phyloP scores from a whole-genome alignment of 2,797 vertebrate genomes.

The Macropus fuliginosus region DNA sequence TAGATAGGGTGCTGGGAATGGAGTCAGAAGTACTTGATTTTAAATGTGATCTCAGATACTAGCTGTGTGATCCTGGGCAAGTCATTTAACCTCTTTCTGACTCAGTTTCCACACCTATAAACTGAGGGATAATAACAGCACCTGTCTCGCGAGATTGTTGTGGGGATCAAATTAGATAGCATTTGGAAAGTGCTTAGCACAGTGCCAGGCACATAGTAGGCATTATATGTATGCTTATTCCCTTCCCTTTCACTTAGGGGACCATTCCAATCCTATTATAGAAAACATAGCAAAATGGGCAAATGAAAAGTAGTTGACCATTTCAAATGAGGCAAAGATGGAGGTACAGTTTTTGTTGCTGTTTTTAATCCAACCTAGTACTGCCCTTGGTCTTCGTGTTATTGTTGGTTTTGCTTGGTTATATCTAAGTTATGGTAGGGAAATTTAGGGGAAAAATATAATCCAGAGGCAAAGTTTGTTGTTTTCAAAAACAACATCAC shows the following conservation, averaged over 20 bases:
- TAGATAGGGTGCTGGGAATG: not conserved
- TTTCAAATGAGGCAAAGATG: not conserved
- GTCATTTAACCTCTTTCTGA: not conserved
- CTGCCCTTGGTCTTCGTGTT: slow-evolving; percentile 11
- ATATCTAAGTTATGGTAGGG: not conserved
- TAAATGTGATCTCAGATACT: not conserved
- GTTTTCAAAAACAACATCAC: not conserved
- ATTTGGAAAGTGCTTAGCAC: not conserved
- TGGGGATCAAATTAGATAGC: not conserved
- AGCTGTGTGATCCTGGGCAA: not conserved
- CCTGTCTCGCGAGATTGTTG: not conserved
- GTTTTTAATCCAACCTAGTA: slow-evolving; percentile 18
- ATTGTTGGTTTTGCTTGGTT: not conserved
- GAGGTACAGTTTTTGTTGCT: not conserved
- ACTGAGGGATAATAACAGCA: not conserved
- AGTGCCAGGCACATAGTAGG: not conserved
- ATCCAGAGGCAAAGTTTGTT: not conserved
- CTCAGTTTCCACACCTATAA: not conserved
- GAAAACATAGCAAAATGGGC: slow-evolving; percentile 41
- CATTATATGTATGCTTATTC: not conserved
- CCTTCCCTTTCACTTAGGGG: not conserved
- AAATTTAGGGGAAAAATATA: slow-evolving; percentile 2
- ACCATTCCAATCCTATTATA: not conserved
- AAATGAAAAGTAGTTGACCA: slow-evolving; percentile 31
- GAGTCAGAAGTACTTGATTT: not conserved